Evolutionary conservation across 2,113 vertebrate genomes (phyloP), one percentile per base, ranked within the genome.

Genomic region (Amazona vittata): DNA sequence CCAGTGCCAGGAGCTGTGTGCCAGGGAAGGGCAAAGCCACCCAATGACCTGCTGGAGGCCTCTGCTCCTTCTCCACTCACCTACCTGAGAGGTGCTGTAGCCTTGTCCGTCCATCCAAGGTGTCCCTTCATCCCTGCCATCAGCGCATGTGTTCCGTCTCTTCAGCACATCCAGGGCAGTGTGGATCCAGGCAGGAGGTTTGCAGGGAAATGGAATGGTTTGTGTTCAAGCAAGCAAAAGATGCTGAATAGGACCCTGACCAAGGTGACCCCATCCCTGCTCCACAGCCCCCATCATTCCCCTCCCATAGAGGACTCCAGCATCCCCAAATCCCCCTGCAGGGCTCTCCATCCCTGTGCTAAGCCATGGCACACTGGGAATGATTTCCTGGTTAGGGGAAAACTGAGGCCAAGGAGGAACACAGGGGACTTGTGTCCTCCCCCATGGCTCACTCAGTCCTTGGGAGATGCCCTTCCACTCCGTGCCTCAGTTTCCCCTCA

Each of bases 1-100:
- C 1, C 9, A 2, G 59, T 43, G 57, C 62, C 41, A 3, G 39
- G 12, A 26, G 31, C 1, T 0, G n/a, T 4, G 22, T 5, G 22
- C 11, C 11, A 0, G 41, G 67, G 43, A 81, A 53, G 5, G 35
- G 73, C 84, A 68, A 78, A 89, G 84, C 39, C 55, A 31, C 33
- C n/a, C 41, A 33, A 46, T 29, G 89, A 77, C 10, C 63, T 19
- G 37, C 10, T 28, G 29, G 39, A 59, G 79, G 28, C 47, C 44
- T 81, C 60, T 9, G 12, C 11, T 74, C 24, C 35, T 57, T 10
- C 52, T 33, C 46, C 8, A 8, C 11, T 1, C 0, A 1, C 64
- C 64, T 28, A 39, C 47, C 65, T 7, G 15, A 7, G 12, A 22
- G 67, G 13, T 28, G 50, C 50, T 55, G 57, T 52, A 52, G 57